Conservation (phyloP, 2,888 invertebrate species). For the Diachrysia chrysitis region DNA sequence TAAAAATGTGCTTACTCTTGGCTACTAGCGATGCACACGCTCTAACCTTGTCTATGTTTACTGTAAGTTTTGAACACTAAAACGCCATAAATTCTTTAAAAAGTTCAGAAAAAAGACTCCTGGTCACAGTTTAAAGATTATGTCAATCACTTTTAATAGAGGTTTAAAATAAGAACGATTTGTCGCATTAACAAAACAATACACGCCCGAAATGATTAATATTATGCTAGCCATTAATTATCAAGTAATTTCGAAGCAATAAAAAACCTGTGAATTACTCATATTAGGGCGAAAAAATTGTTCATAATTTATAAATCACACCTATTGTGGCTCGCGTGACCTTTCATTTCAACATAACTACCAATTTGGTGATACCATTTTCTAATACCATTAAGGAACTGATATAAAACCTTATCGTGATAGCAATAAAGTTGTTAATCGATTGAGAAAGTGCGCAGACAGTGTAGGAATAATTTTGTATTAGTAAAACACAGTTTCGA, state of each 20-base stretch:
- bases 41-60: too few species aligned
- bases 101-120: too few species aligned
- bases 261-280: constrained; percentile 62
- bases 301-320: constrained; percentile 67
- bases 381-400: constrained; percentile 18
- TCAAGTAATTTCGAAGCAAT: constrained; percentile 64
- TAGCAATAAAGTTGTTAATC: constrained; percentile 16
- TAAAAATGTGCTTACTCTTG: too few species aligned
- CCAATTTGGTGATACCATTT: constrained; percentile 59
- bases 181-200: constrained; percentile 36
- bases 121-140: too few species aligned
- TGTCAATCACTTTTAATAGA: too few species aligned
- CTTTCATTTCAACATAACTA: constrained; percentile 60
- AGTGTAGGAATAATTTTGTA: constrained; percentile 32
- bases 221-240: constrained; percentile 55
- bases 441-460: constrained; percentile 13
- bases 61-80: too few species aligned
- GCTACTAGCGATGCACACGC: too few species aligned
- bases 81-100: too few species aligned
- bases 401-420: constrained; percentile 27
- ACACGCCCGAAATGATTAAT: constrained; percentile 37
- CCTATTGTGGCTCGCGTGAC: constrained; percentile 62
- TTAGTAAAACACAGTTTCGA: constrained; percentile 50
- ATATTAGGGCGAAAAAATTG: constrained; percentile 59
- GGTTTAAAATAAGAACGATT: constrained; percentile 25